Base-by-base conservation (phyloP, 2,888 invertebrate genomes). In the Cryptosula pallasiana region DNA sequence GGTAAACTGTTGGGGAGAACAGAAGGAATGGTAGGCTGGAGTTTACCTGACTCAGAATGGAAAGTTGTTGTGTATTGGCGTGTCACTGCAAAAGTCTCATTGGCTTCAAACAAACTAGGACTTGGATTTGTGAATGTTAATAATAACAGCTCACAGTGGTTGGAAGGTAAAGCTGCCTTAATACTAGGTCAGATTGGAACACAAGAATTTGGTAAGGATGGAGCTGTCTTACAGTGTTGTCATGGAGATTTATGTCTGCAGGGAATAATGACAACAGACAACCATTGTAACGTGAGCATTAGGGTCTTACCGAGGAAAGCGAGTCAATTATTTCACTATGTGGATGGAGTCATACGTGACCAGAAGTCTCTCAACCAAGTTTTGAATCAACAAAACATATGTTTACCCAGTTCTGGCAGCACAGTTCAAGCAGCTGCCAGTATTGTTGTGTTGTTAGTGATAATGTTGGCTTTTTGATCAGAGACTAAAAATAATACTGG, bases 221-320 rank as follows among this genome's bases (percentile, higher is more conserved):
- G 20, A 16, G 34, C 13, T 5, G 9, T n/a, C 13, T 16, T 63
- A 34, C 63, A 63, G 34, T 63, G 63, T 32, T 63, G 63, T 27
- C n/a, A 32, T 32, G 32, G 32, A 2, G 29, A 63, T 13, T 2
- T 63, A 25, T 63, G 63, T 63, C 9, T 63, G 5, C 63, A 63
- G 32, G 63, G 63, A 27, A 32, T 63, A 27, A 63, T 63, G 63
- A 32, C 63, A 16, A 13, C 63, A 9, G 32, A 27, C 34, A 27
- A 63, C 63, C 63, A 63, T 34, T 63, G 63, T 32, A 34, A 63
- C 13, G n/a, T 63, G 3, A 25, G 25, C 32, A 63, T 63, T 32
- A 63, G 32, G 32, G 25, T 63, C 3, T 34, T 63, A 2, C 63
- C 63, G 32, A 63, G 3, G 27, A 63, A 32, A 3, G 63, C 63